A percentile compares a stretch with the other conserved stretches of the same genome.
Evolutionary conservation across 2,797 vertebrate species (phyloP).

Genomic region (Hoplostethus mediterraneus): DNA sequence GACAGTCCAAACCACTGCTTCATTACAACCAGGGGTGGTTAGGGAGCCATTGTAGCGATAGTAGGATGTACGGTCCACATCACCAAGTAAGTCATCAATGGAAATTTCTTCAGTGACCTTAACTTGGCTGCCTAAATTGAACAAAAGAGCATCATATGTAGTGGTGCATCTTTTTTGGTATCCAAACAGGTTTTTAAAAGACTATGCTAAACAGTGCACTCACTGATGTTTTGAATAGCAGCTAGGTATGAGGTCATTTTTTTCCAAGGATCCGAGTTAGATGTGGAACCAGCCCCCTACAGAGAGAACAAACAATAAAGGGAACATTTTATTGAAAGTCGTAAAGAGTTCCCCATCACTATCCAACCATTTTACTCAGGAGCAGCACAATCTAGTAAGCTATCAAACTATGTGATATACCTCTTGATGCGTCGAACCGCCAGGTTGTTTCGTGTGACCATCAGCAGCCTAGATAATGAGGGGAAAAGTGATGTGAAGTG

Average conservation of each 20-base stretch:
- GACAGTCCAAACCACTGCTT: conserved; percentile 83
- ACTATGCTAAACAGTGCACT: neutral
- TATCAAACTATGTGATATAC: conserved; percentile 10
- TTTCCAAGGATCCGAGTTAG: conserved; percentile 42
- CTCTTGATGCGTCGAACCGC: neutral
- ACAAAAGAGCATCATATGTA: neutral
- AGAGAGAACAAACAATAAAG: neutral
- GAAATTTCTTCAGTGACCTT: conserved; percentile 50
- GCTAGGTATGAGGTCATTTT: conserved; percentile 48
- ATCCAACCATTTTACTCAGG: no score
- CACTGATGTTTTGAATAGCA: conserved; percentile 43
- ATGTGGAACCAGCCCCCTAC: neutral
- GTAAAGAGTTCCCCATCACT: neutral
- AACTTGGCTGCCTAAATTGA: conserved; percentile 33
- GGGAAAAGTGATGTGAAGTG: no score
- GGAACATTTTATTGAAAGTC: neutral
- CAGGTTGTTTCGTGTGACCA: conserved; percentile 14
- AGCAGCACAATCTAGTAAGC: neutral
- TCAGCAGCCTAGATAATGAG: conserved; percentile 29
- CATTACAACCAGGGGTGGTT: conserved; percentile 81
- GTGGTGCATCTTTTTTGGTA: neutral
- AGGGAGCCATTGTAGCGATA: conserved; percentile 83
- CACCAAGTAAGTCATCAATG: conserved; percentile 73
- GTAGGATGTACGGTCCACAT: conserved; percentile 62
- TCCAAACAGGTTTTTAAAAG: neutral